Conservation (phyloP, 2,888 invertebrate species). For the Phengaris arion region DNA sequence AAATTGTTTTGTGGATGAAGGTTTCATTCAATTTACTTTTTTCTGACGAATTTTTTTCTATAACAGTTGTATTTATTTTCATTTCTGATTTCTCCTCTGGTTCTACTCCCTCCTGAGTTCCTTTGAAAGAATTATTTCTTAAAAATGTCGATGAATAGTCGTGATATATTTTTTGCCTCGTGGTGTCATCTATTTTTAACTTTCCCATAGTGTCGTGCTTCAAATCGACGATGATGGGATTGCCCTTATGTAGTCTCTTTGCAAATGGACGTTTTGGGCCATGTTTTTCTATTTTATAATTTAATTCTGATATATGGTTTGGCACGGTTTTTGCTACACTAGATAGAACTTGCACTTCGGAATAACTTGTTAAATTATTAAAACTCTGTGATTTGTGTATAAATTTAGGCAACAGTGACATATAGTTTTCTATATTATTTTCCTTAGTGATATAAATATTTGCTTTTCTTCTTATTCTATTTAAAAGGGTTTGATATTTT, state of each 20-base stretch:
- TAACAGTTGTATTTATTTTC: not conserved
- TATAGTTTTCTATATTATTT: constrained; percentile 36
- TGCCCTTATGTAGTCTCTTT: constrained; percentile 1
- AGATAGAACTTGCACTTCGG: not conserved
- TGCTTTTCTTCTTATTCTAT: constrained; percentile 63
- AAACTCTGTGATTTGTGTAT: constrained; percentile 19
- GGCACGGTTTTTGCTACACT: not conserved
- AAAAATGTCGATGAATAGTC: constrained; percentile 65
- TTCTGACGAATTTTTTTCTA: not conserved
- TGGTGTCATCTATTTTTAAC: constrained; percentile 61
- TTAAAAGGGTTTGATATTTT: constrained; percentile 54
- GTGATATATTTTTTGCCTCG: constrained; percentile 60
- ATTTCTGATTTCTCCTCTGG: constrained; percentile 17
- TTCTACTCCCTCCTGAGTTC: not conserved
- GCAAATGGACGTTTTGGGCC: not conserved
- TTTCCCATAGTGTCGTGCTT: constrained; percentile 60
- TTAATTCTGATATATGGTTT: not conserved
- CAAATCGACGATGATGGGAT: constrained; percentile 13
- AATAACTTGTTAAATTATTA: not conserved
- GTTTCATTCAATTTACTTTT: constrained; percentile 6
- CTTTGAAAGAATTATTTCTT: constrained; percentile 45
- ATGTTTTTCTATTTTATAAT: not conserved
- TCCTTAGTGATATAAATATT: constrained; percentile 35
- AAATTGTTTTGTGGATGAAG: not conserved
- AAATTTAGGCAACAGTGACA: constrained; percentile 22